Evolutionary conservation across 2,888 invertebrate species (phyloP), one percentile per base, ranked within the genome.

Genomic region (Meloe dianella): DNA sequence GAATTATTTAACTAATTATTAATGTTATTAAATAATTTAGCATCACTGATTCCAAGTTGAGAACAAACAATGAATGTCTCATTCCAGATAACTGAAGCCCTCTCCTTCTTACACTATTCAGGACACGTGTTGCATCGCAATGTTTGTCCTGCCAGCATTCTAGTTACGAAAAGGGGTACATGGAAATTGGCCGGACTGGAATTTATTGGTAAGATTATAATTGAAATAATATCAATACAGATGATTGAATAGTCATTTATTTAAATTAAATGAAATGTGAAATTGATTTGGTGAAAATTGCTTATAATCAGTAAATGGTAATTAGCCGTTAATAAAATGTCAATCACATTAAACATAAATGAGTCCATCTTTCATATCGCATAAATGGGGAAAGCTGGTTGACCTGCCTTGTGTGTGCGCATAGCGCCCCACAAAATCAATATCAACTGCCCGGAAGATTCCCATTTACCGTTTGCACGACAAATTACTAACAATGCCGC

Each of bases 121-220:
- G 90, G 92, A 74, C 92, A 92, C 84, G 89, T 94, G 78, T 88
- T 98, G 72, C 98, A 98, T 84, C 91, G 96, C 78, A 98, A 98
- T 85, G 91, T 98, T 57, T 97, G 95, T 82, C 98, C 98, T 2
- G 92, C 92, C 74, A 94, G 94, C 75, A 92, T 98, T 76, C 88
- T 97, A 75, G 92, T 98, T 72, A 96, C 96, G 61, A 95, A 93
- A 82, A 90, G 92, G 66, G 96, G 97, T 72, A 94, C 95, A 54
- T 98, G 98, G 98, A 98, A 98, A 84, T 88, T 98, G 67, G 94
- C 93, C 60, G 97, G 98, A 29, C 89, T 98, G 71, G 97, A 97
- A 82, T 98, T 97, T 84, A 88, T 91, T 74, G 96, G 97, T 93
- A 85, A 86, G 86, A 84, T 35, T 38, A 12, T 10, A 59, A 22